phyloP scores from a whole-genome alignment of 2,797 vertebrate genomes.

The Coreius guichenoti region DNA sequence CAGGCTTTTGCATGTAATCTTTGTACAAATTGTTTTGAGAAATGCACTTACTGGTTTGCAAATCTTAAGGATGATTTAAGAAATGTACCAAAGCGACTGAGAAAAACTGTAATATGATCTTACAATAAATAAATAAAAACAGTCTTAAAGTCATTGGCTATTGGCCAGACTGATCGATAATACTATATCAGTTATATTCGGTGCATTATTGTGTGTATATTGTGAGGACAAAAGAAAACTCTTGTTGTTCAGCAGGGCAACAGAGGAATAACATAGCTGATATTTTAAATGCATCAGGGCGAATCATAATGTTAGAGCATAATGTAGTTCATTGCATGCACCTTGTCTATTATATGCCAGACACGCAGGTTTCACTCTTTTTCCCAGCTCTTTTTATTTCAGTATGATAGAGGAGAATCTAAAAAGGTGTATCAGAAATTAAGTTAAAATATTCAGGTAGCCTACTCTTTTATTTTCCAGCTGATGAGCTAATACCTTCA shows the following conservation, averaged over 20 bases:
- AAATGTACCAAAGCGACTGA: too few relatives aligned
- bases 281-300: background rate
- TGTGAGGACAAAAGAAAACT: background rate
- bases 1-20: too few relatives aligned
- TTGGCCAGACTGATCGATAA: background rate
- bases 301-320: slow-evolving; percentile 1
- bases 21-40: too few relatives aligned
- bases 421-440: slow-evolving; percentile 3
- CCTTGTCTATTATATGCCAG: background rate
- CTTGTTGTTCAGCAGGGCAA: background rate
- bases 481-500: slow-evolving; percentile 1
- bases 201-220: background rate
- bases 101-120: background rate
- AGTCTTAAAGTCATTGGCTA: background rate
- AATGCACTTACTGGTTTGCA: too few relatives aligned
- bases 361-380: background rate
- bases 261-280: background rate
- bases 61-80: too few relatives aligned
- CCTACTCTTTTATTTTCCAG: slow-evolving; percentile 33
- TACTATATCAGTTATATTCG: background rate
- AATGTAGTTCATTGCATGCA: background rate
- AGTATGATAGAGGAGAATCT: background rate
- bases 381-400: background rate
- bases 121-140: too few relatives aligned
- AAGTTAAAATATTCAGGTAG: slow-evolving; percentile 29